phyloP scores from a whole-genome alignment of 1,140 invertebrate genomes.

The Micrasema longulum region DNA sequence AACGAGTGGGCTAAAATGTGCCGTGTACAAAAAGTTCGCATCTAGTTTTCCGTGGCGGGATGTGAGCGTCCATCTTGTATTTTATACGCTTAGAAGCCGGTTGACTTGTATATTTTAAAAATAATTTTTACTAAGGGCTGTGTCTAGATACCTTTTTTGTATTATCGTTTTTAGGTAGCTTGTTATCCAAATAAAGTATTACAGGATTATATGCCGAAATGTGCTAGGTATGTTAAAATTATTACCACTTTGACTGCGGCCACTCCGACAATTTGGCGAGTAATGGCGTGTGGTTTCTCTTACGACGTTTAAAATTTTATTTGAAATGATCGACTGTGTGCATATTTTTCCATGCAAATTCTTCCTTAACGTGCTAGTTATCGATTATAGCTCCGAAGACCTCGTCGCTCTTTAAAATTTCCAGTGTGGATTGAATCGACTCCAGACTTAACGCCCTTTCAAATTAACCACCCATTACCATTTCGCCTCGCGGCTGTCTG shows the following conservation, averaged over 20 bases:
- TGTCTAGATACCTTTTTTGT: conserved; percentile 64
- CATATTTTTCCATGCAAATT: conserved; percentile 26
- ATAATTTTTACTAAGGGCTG: conserved; percentile 65
- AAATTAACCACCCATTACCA: conserved; percentile 47
- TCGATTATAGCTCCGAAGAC: conserved; percentile 25
- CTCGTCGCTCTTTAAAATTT: conserved; percentile 9
- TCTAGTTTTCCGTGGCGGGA: conserved; percentile 54
- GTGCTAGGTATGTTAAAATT: conserved; percentile 66
- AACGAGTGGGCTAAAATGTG: conserved; percentile 46
- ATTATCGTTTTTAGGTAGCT: conserved; percentile 63
- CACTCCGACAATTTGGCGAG: conserved; percentile 65
- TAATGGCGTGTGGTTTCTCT: conserved; percentile 66
- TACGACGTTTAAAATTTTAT: conserved; percentile 41
- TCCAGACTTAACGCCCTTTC: conserved; percentile 45
- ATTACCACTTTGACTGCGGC: conserved; percentile 44
- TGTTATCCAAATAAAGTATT: conserved; percentile 62
- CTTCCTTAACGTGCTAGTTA: conserved; percentile 18
- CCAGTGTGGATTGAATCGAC: conserved; percentile 13
- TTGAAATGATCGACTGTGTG: conserved; percentile 28
- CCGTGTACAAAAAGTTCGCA: conserved; percentile 48
- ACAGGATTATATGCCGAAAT: conserved; percentile 66
- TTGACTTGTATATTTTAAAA: conserved; percentile 59
- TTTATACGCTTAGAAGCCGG: conserved; percentile 67
- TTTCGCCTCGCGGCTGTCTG: conserved; percentile 46
- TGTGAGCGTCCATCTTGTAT: conserved; percentile 69